These are phyloP conservation scores for Eumaeus atala DNA, from an alignment of 1,140 invertebrate genomes.

Conservation along the genomic window DNA sequence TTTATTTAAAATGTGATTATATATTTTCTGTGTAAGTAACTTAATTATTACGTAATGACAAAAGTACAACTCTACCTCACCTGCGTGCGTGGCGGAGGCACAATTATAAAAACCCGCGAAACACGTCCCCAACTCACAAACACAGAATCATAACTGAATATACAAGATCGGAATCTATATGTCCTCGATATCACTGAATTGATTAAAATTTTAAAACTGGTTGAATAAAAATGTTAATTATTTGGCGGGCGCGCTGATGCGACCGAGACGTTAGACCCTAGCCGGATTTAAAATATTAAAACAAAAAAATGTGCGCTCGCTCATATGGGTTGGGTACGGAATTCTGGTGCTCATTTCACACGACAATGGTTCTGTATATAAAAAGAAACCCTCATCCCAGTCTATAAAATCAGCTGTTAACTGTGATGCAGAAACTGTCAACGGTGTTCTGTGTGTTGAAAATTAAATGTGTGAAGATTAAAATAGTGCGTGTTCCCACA, in stretches of 20 bases:
- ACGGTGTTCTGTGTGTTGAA: too few relatives aligned
- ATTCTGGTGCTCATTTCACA: conserved; percentile 27
- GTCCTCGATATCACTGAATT: conserved; percentile 53
- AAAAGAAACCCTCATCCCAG: too few relatives aligned
- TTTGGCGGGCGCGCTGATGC: conserved; percentile 42
- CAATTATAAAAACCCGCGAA: neutral
- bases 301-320: conserved; percentile 39
- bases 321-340: conserved; percentile 37
- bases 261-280: conserved; percentile 51
- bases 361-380: neutral
- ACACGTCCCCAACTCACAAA: conserved; percentile 48
- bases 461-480: too few relatives aligned
- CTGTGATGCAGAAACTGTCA: too few relatives aligned
- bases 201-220: conserved; percentile 58
- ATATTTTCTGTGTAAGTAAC: too few relatives aligned
- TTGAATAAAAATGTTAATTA: conserved; percentile 40
- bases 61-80: too few relatives aligned
- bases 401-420: too few relatives aligned
- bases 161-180: conserved; percentile 37
- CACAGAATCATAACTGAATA: conserved; percentile 49
- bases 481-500: too few relatives aligned
- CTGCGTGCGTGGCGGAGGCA: too few relatives aligned
- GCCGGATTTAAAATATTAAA: conserved; percentile 57
- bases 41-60: too few relatives aligned
- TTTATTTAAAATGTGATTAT: too few relatives aligned